Percentiles rank a stretch among this genome's conserved stretches.
phyloP scores from a whole-genome alignment of 2,797 vertebrate genomes.

The Sarcophilus harrisii region DNA sequence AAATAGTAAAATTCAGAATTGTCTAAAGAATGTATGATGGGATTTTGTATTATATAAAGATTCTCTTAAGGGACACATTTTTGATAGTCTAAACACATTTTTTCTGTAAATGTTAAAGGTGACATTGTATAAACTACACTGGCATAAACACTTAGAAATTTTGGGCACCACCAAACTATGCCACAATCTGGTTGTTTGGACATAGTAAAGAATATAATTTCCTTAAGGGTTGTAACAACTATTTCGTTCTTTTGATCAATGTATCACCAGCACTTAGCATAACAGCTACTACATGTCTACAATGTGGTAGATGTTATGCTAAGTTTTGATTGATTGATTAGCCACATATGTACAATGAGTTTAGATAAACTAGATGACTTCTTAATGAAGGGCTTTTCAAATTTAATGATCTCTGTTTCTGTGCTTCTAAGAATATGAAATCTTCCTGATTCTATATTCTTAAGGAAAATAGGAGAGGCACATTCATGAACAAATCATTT shows the following conservation, averaged over 20 bases:
- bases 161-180: background rate
- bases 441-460: background rate
- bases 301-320: no score
- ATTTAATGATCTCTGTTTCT: background rate
- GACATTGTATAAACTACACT: background rate
- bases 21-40: background rate
- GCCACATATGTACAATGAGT: background rate
- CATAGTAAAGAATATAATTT: background rate
- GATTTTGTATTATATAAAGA: background rate
- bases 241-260: background rate
- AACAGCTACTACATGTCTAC: background rate
- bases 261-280: background rate
- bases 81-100: background rate
- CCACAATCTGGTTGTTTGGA: background rate
- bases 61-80: background rate
- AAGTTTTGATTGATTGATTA: background rate
- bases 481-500: background rate
- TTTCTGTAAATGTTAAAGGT: background rate
- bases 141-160: background rate
- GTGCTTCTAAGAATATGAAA: background rate
- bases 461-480: background rate
- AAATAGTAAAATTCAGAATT: conserved; percentile 4
- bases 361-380: background rate
- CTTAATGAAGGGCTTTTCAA: background rate
- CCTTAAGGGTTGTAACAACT: background rate